Evolutionary conservation across 2,797 vertebrate genomes (phyloP), one percentile per base, ranked within the genome.

Genomic region (Myripristis murdjan): DNA sequence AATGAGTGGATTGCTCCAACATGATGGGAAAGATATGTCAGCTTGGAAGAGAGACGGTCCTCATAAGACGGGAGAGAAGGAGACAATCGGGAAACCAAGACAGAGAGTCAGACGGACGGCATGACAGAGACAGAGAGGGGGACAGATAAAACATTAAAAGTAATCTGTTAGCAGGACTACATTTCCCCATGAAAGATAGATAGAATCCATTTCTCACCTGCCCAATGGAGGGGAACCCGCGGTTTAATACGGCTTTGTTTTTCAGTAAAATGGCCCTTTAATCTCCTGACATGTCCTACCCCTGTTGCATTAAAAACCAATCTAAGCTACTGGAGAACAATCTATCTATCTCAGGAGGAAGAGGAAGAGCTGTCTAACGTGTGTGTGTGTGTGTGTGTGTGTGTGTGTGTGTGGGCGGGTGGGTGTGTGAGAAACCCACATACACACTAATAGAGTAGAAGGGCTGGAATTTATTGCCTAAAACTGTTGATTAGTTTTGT

Each of bases 401-500:
- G 44, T 23, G 44, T 54, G 43, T 41, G 47, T 22, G 31, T 55
- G 48, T 15, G 43, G 58, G 23, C 48, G 75, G 49, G 5, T 14
- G 20, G 18, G 18, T 18, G 46, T 7, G 4, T 51, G 39, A 26
- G 15, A 49, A 9, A 31, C 55, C 54, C 44, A 18, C 63, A 23
- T 5, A 4, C 48, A 14, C 48, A 15, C 48, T 23, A 3, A 26
- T 46, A n/a, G 35, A n/a, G 37, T 10, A 37, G 16, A 58, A 20
- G n/a, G 31, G 66, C 76, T 65, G 64, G 77, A 79, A 87, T 85
- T 85, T 76, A 76, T 77, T 39, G 53, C 31, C 56, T 22, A 41
- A 70, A 87, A 74, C 76, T 68, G 53, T 69, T 69, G 77, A 82
- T 81, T 77, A 69, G 70, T 79, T 81, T 87, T 73, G 58, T 81